These are phyloP conservation scores for Gobionotothen gibberifrons DNA, from an alignment of 2,797 vertebrate species.

Conservation along the genomic window DNA sequence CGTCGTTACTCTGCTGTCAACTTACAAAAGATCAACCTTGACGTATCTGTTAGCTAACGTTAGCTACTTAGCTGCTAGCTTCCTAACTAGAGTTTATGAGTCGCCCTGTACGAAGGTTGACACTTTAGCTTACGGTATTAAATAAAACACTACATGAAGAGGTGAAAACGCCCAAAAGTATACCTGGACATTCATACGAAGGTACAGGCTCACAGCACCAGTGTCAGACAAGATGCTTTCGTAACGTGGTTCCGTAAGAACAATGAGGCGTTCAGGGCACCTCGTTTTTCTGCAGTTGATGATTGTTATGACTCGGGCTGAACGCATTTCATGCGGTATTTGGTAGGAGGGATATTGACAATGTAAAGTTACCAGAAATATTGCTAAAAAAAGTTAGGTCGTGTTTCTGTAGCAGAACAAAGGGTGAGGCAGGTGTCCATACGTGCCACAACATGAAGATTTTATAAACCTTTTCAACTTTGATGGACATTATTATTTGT, in stretches of 20 bases:
- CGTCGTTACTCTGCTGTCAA: background rate
- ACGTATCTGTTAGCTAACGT: slow-evolving; percentile 25
- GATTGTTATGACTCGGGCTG: no score
- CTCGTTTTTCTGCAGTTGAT: background rate
- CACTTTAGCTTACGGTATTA: fast-evolving
- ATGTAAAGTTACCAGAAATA: no score
- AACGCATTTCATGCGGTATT: no score
- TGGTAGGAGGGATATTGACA: no score
- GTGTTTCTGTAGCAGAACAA: no score
- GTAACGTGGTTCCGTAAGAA: slow-evolving; percentile 27
- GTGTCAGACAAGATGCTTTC: background rate
- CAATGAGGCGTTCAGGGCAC: slow-evolving; percentile 9
- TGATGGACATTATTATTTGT: background rate
- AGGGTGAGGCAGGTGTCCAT: no score
- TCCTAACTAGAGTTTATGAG: background rate
- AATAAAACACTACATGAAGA: fast-evolving
- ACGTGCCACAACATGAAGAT: no score
- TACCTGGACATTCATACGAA: slow-evolving; percentile 31
- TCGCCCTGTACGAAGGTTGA: background rate
- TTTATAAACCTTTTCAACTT: background rate
- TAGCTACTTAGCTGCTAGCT: slow-evolving; percentile 42
- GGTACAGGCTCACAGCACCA: background rate
- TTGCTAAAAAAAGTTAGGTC: no score
- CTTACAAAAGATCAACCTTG: slow-evolving; percentile 58
- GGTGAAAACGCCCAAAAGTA: fast-evolving